These are phyloP conservation scores for Corythornis cristatus DNA, from an alignment of 2,113 vertebrate genomes.

Conservation along the genomic window DNA sequence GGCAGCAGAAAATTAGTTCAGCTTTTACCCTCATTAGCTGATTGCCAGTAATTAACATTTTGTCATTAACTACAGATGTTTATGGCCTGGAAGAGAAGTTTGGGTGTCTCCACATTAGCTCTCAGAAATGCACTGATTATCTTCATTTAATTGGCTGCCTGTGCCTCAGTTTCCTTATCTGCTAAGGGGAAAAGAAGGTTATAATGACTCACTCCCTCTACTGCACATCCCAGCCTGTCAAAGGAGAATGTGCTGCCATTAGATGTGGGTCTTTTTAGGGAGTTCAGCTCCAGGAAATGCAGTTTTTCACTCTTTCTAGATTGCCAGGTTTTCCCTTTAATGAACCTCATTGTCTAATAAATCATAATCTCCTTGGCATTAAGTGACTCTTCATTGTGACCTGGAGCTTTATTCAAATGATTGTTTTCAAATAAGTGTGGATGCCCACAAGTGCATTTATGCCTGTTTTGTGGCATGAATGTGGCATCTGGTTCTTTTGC, in stretches of 20 bases:
- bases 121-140: conserved; percentile 50
- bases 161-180: conserved; percentile 57
- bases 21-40: conserved; percentile 72
- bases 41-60: conserved; percentile 71
- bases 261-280: neutral
- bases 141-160: conserved; percentile 36
- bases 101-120: conserved; percentile 6
- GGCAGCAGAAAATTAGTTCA: conserved; percentile 69
- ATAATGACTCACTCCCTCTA: neutral
- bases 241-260: neutral
- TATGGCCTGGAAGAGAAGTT: conserved; percentile 60
- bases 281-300: neutral
- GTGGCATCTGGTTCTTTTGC: neutral
- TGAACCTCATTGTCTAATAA: neutral
- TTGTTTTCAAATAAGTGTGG: neutral
- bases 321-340: neutral
- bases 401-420: neutral
- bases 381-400: neutral
- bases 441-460: neutral
- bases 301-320: neutral
- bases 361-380: conserved; percentile 34
- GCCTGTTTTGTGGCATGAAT: neutral
- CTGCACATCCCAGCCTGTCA: neutral
- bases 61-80: conserved; percentile 71
- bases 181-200: neutral